phyloP scores from a whole-genome alignment of 1,140 invertebrate genomes.

The Oscheius sp. region DNA sequence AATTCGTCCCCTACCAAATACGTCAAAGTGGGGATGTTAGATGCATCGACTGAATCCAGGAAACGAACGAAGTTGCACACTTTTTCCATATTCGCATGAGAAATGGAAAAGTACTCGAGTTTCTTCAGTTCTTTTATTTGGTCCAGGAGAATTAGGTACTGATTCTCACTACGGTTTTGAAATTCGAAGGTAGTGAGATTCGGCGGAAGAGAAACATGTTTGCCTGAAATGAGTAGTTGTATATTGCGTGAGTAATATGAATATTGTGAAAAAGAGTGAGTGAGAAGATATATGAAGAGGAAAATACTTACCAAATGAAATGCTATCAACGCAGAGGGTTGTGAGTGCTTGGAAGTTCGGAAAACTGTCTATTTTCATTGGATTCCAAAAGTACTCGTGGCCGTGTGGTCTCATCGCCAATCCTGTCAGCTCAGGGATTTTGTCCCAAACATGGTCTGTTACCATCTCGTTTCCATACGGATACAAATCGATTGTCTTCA shows the following conservation, averaged over 20 bases:
- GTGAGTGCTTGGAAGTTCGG: neutral
- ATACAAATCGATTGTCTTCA: constrained; percentile 2
- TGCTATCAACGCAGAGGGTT: neutral
- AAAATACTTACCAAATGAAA: neutral
- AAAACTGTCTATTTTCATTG: neutral
- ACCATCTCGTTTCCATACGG: neutral
- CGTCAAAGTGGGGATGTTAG: neutral
- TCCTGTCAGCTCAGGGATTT: neutral
- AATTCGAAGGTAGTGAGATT: neutral
- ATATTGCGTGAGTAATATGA: no score
- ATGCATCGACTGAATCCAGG: neutral
- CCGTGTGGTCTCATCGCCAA: neutral
- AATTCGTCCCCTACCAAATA: neutral
- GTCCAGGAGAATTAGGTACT: neutral
- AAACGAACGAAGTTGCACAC: neutral
- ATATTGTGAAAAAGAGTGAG: no score
- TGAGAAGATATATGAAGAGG: no score
- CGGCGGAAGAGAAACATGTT: neutral
- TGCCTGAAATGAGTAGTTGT: neutral
- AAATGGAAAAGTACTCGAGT: neutral
- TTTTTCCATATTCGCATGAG: neutral
- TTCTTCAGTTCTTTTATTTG: neutral
- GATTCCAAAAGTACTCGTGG: neutral
- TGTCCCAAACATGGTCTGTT: neutral
- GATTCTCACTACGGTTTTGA: neutral